phyloP scores from a whole-genome alignment of 2,797 vertebrate genomes.

The Otolemur crassicaudatus region DNA sequence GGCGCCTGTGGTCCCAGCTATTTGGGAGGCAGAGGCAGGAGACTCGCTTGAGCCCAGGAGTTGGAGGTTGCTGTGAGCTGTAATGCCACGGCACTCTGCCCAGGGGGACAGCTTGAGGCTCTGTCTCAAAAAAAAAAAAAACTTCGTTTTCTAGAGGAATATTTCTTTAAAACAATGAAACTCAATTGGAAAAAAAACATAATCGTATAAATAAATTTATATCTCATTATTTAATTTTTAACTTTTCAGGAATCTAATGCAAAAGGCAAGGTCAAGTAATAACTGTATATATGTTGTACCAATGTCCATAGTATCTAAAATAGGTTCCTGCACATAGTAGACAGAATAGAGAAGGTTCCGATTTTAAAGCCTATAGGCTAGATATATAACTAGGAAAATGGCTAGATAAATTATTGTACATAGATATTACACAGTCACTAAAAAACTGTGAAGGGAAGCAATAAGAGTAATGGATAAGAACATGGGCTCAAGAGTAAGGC shows the following conservation, averaged over 20 bases:
- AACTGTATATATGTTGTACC: not conserved
- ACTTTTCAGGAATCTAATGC: not conserved
- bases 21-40: too few species aligned
- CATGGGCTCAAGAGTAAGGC: not conserved
- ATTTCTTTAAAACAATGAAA: conserved; percentile 15
- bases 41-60: too few species aligned
- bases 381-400: not conserved
- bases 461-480: not conserved
- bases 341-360: not conserved
- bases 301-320: not conserved
- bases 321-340: not conserved
- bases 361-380: conserved; percentile 34
- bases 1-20: too few species aligned
- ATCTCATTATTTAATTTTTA: not conserved
- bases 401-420: not conserved
- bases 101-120: too few species aligned
- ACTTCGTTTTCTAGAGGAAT: not conserved
- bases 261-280: not conserved
- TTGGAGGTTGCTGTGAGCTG: too few species aligned
- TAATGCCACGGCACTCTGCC: too few species aligned
- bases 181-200: not conserved
- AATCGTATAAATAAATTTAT: not conserved
- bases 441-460: not conserved
- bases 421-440: not conserved
- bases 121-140: too few species aligned